A percentile compares a stretch with the other conserved stretches of the same genome.
phyloP scores from a whole-genome alignment of 2,888 invertebrate genomes.

The Ethmia dodecea region DNA sequence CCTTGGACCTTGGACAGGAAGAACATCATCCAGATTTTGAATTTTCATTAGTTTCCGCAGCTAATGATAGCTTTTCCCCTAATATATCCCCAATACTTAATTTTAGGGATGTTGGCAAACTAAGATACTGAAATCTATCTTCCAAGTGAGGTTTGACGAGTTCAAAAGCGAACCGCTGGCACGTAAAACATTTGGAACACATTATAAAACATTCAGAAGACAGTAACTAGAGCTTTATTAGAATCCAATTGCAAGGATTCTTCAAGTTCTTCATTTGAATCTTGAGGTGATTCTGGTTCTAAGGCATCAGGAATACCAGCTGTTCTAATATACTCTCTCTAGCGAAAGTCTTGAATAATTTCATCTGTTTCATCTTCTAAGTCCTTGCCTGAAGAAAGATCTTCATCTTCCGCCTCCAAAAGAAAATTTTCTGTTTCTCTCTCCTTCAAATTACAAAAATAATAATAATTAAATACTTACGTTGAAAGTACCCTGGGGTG shows the following conservation, averaged over 20 bases:
- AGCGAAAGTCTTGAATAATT: background rate
- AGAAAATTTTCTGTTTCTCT: background rate
- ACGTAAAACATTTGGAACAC: background rate
- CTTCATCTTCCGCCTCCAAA: background rate
- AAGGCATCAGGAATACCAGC: background rate
- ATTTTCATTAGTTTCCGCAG: background rate
- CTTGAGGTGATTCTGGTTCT: background rate
- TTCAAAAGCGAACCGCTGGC: background rate
- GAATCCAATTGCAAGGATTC: background rate
- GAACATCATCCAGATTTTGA: slow-evolving; percentile 4
- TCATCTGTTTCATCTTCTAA: background rate
- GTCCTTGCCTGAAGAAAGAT: background rate
- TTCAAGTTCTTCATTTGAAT: background rate
- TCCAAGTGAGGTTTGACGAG: background rate
- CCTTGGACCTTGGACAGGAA: slow-evolving; percentile 10
- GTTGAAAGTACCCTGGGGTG: too few relatives aligned
- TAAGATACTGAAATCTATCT: slow-evolving; percentile 1
- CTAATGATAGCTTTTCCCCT: slow-evolving; percentile 3
- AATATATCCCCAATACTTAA: slow-evolving; percentile 7
- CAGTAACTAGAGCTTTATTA: background rate
- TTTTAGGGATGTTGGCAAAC: slow-evolving; percentile 6
- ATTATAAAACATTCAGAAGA: too few relatives aligned
- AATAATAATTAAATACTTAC: too few relatives aligned
- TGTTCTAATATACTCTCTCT: too few relatives aligned
- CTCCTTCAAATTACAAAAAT: too few relatives aligned